These are phyloP conservation scores for Athrips mouffetella DNA, from an alignment of 2,888 invertebrate species.

Conservation along the genomic window DNA sequence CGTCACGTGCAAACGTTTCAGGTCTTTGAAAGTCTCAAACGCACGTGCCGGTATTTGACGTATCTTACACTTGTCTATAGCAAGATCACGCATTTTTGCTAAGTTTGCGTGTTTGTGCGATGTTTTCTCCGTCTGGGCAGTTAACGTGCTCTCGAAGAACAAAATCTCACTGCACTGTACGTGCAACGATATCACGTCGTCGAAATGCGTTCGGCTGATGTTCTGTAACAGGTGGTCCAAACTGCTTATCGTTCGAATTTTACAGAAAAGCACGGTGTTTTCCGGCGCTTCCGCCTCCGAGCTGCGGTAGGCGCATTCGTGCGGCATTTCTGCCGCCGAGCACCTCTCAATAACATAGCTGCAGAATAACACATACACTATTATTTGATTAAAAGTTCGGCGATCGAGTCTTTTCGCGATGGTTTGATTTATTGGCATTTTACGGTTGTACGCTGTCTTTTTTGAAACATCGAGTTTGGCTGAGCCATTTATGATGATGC, in stretches of 20 bases:
- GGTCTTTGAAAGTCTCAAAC: constrained; percentile 82
- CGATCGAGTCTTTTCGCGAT: constrained; percentile 64
- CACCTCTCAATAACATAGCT: constrained; percentile 63
- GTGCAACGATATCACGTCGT: constrained; percentile 82
- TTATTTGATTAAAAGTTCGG: constrained; percentile 70
- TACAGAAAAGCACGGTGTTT: constrained; percentile 81
- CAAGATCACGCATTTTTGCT: constrained; percentile 82
- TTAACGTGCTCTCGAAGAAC: constrained; percentile 84
- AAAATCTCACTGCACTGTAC: constrained; percentile 86
- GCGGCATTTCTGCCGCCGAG: constrained; percentile 75
- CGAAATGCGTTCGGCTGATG: constrained; percentile 81
- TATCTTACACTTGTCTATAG: constrained; percentile 87
- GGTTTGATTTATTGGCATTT: constrained; percentile 72
- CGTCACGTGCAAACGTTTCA: constrained; percentile 82
- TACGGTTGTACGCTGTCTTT: constrained; percentile 57
- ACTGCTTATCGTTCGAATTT: constrained; percentile 84
- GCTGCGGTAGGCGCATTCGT: constrained; percentile 85
- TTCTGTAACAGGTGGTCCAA: constrained; percentile 83
- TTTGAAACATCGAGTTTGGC: constrained; percentile 57
- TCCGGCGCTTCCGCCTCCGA: constrained; percentile 76
- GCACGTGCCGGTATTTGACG: constrained; percentile 84
- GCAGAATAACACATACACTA: constrained; percentile 74
- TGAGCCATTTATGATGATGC: constrained; percentile 68
- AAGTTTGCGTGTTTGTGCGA: constrained; percentile 77
- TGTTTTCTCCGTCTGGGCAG: constrained; percentile 64